Base-by-base conservation (phyloP, 2,888 invertebrate genomes). In the Penaeus monodon region DNA sequence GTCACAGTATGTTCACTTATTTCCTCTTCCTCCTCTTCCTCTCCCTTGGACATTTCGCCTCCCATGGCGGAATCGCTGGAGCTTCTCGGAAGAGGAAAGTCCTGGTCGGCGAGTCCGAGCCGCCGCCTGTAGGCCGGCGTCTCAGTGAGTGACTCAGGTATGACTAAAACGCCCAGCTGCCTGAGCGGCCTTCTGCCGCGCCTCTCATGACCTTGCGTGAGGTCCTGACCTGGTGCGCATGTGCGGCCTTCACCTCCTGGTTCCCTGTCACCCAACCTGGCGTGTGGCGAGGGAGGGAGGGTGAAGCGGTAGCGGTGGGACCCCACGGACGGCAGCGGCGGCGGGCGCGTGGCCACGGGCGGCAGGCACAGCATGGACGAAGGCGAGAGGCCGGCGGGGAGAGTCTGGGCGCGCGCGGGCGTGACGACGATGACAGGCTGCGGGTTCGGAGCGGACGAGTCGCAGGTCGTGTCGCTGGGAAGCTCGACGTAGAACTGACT, bases 401-500 rank as follows among this genome's bases (percentile, higher is more conserved):
- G 76, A 65, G n/a, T 44, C 8, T 24, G 29, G 29, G 84, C 27
- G 73, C 64, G 64, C 29, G 33, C 33, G 24, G 64, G 38, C 38
- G 17, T 17, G 17, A 24, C 57, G 24, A 44, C 8, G 49, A 44
- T 24, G 38, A 77, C 77, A 22, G 49, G 27, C 24, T n/a, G 27
- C 22, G n/a, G 27, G n/a, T 38, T n/a, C 27, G 24, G 38, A 38
- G 20, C 44, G 44, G 77, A 27, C 7, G 22, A 27, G 57, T 57
- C 57, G 38, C 12, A 44, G 17, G 63, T 85, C 63, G 38, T 70
- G 63, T 66, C 76, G 57, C 64, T 29, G 24, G 81, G 77, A 68
- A 86, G 82, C 64, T 82, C 86, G 57, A 86, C 78, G 44, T 86
- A 86, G 64, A 86, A 86, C 86, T 83, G 86, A 79, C 86, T 86